These are phyloP conservation scores for cat (Felis catus) DNA, from an alignment of 2,113 vertebrate species.

Conservation along the genomic window DNA sequence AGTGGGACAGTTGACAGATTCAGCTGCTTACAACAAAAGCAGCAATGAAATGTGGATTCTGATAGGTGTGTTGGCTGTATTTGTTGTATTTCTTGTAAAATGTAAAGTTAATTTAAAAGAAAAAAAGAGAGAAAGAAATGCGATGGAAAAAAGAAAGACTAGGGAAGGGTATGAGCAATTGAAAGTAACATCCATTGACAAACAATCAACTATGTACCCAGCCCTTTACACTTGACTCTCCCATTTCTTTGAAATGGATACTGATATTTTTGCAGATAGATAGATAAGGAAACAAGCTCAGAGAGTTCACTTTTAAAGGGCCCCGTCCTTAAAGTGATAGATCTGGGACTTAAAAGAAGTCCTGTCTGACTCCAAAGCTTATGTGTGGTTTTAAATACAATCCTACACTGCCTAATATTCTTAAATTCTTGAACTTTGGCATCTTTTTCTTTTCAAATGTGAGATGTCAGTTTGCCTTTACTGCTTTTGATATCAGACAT, in stretches of 20 bases:
- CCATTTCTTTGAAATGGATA: neutral
- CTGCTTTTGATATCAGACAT: neutral
- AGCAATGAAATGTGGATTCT: neutral
- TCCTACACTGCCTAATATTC: neutral
- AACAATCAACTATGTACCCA: neutral
- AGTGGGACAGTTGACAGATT: slow-evolving; percentile 25
- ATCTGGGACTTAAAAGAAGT: neutral
- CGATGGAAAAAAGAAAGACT: neutral
- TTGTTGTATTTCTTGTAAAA: neutral
- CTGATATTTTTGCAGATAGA: neutral
- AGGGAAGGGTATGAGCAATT: neutral
- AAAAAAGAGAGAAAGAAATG: neutral
- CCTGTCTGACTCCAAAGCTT: neutral
- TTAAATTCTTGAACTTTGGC: neutral
- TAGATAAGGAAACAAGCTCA: neutral
- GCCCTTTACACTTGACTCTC: neutral
- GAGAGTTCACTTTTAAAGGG: neutral
- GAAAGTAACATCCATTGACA: neutral
- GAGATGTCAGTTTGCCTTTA: neutral
- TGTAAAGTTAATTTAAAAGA: neutral
- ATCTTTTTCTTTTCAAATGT: neutral
- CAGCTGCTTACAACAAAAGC: slow-evolving; percentile 2
- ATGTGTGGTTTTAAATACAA: neutral
- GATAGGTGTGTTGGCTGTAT: neutral
- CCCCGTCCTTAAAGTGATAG: neutral